phyloP scores from a whole-genome alignment of 2,113 vertebrate species.

The Cervus canadensis region DNA sequence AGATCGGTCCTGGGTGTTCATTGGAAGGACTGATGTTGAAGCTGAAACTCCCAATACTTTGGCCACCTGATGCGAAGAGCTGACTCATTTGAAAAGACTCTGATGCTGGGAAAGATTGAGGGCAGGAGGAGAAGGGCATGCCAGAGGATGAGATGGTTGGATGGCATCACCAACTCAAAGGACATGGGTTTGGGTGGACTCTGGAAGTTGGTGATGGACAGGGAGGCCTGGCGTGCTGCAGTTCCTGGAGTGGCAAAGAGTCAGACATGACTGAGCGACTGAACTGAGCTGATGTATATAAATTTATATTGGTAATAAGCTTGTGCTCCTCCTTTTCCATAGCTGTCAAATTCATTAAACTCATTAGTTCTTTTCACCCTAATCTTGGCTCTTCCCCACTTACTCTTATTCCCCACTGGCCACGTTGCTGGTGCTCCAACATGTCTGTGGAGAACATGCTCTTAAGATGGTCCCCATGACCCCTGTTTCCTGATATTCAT shows the following conservation, averaged over 20 bases:
- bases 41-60: not conserved
- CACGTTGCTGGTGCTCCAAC: not conserved
- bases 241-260: not conserved
- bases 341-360: not conserved
- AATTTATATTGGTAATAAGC: not conserved
- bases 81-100: not conserved
- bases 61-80: not conserved
- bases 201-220: not conserved
- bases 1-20: not conserved
- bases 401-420: not conserved
- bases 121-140: not conserved
- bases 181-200: not conserved
- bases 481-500: not conserved
- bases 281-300: not conserved
- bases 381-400: not conserved
- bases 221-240: not conserved
- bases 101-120: not conserved
- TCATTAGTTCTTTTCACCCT: not conserved
- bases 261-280: not conserved
- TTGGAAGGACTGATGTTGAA: not conserved
- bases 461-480: not conserved
- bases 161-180: not conserved
- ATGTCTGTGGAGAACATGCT: not conserved
- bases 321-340: not conserved
- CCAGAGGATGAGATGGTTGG: not conserved